Base-by-base conservation (phyloP, 2,888 invertebrate genomes). In the Lasioglossum figueresi region DNA sequence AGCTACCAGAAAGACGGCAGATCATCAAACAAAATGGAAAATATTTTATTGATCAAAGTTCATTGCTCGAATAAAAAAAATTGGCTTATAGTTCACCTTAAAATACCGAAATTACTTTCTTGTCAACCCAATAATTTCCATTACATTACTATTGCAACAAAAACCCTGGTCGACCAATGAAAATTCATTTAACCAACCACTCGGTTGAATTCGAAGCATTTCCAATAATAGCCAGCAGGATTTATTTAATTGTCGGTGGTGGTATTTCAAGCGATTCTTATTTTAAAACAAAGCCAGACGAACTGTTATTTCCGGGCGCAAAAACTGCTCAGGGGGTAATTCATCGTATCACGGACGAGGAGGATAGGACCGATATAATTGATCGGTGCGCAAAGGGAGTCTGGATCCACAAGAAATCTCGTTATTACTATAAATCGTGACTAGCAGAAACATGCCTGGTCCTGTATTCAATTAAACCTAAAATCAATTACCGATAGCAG, bases 401-500 rank as follows among this genome's bases (percentile, higher is more conserved):
- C n/a, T 2, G 27, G 43, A 14, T 43, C 45, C 45, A 43, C 74
- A 76, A 80, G 73, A 74, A 77, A 63, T 45, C 63, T 52, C 76
- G 45, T 80, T 83, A 85, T 85, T 85, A 73, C 48, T 59, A 74
- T 83, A 74, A 85, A 83, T 83, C 79, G 72, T 34, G 52, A 56
- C 16, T 27, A 68, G 68, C 37, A 76, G 79, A 76, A 85, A 80
- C 78, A 63, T 23, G 31, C 37, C 56, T 43, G 48, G 48, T 59
- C 48, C 74, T 37, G 52, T 68, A 74, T 74, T 83, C 76, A 79
- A 81, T 83, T 86, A 83, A 83, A 76, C 77, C 63, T 66, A 76
- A 86, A 87, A 86, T 83, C 86, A 83, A 87, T 87, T 83, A 86
- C 45, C 79, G 74, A 74, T 68, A 37, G n/a, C 16, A 4, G 45